Percentiles rank a stretch among this genome's conserved stretches.
Evolutionary conservation across 1,140 invertebrate genomes (phyloP).

Genomic region (Polypedilum pembai): DNA sequence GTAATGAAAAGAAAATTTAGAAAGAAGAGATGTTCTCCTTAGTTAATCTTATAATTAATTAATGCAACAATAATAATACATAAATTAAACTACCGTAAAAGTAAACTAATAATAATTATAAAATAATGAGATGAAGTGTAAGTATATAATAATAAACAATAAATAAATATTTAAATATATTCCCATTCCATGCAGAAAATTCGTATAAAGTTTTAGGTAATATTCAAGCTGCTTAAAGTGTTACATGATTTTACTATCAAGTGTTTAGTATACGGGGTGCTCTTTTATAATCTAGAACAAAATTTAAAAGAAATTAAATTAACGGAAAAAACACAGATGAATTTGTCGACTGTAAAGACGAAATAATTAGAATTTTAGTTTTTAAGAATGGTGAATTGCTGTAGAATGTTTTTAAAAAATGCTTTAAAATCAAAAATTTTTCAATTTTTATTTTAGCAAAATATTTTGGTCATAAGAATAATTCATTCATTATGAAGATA

Average conservation of each 20-base stretch:
- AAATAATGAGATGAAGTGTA: neutral
- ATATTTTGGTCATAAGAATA: no score
- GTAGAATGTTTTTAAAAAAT: no score
- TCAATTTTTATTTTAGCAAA: no score
- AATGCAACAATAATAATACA: neutral
- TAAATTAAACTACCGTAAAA: neutral
- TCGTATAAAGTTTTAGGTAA: neutral
- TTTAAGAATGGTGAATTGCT: no score
- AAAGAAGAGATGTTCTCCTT: neutral
- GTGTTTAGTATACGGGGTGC: constrained; percentile 15
- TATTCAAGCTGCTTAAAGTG: constrained; percentile 17
- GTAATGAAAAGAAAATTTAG: neutral
- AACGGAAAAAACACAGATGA: neutral
- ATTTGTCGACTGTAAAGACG: neutral
- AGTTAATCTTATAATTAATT: neutral
- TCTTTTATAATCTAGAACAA: constrained; percentile 5
- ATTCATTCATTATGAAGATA: no score
- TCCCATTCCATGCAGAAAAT: neutral
- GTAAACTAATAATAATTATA: no score
- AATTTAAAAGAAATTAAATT: no score
- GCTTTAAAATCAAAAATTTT: no score
- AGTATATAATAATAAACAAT: neutral
- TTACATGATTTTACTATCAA: constrained; percentile 19
- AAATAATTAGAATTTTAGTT: neutral
- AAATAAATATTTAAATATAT: constrained; percentile 8